Base-by-base conservation (phyloP, 1,140 invertebrate species). In the Psix sp. region DNA sequence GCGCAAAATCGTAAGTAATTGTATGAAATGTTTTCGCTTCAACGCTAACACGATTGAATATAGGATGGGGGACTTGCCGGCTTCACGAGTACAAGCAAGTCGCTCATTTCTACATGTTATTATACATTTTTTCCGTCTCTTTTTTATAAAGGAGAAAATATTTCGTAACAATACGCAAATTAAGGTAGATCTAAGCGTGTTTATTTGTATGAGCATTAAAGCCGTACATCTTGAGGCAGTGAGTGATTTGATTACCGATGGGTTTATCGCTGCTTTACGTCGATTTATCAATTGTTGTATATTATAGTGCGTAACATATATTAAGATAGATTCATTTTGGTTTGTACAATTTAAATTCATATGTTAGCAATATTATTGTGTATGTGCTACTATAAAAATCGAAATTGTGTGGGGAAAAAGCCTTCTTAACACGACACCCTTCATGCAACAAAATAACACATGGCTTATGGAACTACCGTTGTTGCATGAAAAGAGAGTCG, bases 211-310 rank as follows among this genome's bases (percentile, higher is more conserved):
- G 38, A 20, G 15, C 9, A 31, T 40, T 15, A 35, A 36, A 15
- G 38, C 51, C 11, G 24, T 56, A 2, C 38, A 56, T 29, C 39
- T 46, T 3, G 49, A 65, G 38, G 17, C 40, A n/a, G 43, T 49
- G 13, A 51, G 17, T 14, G 36, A 68, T 39, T 29, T 51, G 3
- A 51, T 45, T 0, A 17, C 45, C 9, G 15, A 40, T n/a, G n/a
- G n/a, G n/a, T n/a, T n/a, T n/a, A n/a, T n/a, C n/a, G n/a, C n/a
- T n/a, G n/a, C n/a, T n/a, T n/a, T n/a, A n/a, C n/a, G n/a, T n/a
- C n/a, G n/a, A n/a, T n/a, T n/a, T n/a, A n/a, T n/a, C n/a, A n/a
- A n/a, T n/a, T n/a, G n/a, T n/a, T n/a, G n/a, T n/a, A n/a, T n/a
- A n/a, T n/a, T n/a, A n/a, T n/a, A n/a, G n/a, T n/a, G n/a, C n/a